phyloP scores from a whole-genome alignment of 2,888 invertebrate genomes.

The Noctua janthina region DNA sequence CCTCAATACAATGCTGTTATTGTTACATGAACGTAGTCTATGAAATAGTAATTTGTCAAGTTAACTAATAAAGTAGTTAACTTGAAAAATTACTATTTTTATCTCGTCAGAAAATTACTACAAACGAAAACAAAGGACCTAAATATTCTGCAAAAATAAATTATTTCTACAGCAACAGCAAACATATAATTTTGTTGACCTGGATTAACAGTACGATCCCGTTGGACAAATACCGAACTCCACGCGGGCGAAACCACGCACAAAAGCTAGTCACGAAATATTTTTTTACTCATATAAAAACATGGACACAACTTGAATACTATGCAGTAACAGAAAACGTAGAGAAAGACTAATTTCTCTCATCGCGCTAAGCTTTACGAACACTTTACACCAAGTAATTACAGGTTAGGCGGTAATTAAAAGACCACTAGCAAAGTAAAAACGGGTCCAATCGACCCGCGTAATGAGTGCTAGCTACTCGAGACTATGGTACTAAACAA shows the following conservation, averaged over 20 bases:
- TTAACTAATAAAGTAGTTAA: no score
- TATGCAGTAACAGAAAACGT: constrained; percentile 17
- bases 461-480: constrained; percentile 66
- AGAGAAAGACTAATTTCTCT: constrained; percentile 21
- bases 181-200: neutral
- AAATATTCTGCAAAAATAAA: neutral
- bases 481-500: constrained; percentile 50
- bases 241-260: neutral
- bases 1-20: neutral
- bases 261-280: neutral
- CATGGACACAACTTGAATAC: neutral
- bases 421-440: constrained; percentile 74
- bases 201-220: neutral
- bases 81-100: neutral
- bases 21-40: no score
- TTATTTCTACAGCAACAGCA: neutral
- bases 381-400: constrained; percentile 70
- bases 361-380: constrained; percentile 41
- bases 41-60: neutral
- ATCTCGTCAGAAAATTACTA: neutral
- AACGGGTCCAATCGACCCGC: constrained; percentile 70
- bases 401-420: constrained; percentile 76
- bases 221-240: neutral
- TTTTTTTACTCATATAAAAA: neutral
- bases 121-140: neutral